Base-by-base conservation (phyloP, 2,113 vertebrate genomes). In the Microcebus murinus region DNA sequence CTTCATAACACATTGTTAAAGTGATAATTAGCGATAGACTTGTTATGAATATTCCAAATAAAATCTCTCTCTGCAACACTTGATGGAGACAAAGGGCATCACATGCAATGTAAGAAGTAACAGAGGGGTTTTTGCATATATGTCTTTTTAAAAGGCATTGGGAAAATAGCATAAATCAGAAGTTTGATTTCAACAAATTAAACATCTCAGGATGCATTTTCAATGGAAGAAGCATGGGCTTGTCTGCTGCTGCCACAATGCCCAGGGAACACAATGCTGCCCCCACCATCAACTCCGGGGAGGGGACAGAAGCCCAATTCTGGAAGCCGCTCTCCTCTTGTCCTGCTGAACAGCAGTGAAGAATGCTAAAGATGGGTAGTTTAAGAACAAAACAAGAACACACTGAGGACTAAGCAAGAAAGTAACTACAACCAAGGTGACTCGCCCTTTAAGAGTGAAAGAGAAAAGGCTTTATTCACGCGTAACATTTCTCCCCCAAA, bases 1-100 rank as follows among this genome's bases (percentile, higher is more conserved):
- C 97, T 96, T 96, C 97, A 91, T 90, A 89, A 97, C 97, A 96
- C 98, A 95, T 91, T 97, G 85, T 83, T 68, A 91, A 91, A 96
- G 98, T 97, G 61, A 97, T 98, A 97, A 98, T 98, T 97, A 98
- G 97, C 5, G 15, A 88, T 98, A 97, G 97, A 87, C 96, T 97
- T 42, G 25, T 79, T 87, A 91, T 90, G 94, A 98, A 98, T 96
- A 98, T 98, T 97, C 97, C 96, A 94, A 79, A 97, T 89, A 97
- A 88, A 95, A 21, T 81, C 82, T 79, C 97, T 85, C 97, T 96
- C 94, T 29, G 91, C n/a, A 61, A 90, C 96, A 94, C 97, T 93
- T 96, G 80, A 84, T 91, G 91, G 95, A 98, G 97, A 98, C 98
- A 98, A 90, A 94, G 96, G 97, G 96, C 96, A 96, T 20, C 34